A percentile compares a stretch with the other conserved stretches of the same genome.
These are phyloP conservation scores for Microdon myrmicae DNA, from an alignment of 2,888 invertebrate genomes.

Conservation along the genomic window DNA sequence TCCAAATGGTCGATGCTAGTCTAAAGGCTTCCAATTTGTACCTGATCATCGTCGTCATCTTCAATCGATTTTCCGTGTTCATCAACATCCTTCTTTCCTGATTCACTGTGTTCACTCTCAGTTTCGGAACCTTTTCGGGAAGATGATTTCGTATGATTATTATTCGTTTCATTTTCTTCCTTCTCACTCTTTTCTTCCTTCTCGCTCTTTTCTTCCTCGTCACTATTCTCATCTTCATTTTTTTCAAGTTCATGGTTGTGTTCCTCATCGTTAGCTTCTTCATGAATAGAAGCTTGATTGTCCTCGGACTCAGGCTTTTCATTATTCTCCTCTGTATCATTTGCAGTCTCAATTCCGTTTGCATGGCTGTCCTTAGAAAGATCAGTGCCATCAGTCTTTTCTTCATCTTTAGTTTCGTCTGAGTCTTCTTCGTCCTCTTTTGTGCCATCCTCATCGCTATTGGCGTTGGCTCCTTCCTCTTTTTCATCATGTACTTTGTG, in stretches of 20 bases:
- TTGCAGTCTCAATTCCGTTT: slow-evolving; percentile 45
- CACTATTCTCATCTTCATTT: slow-evolving; percentile 41
- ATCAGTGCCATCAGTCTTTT: slow-evolving; percentile 46
- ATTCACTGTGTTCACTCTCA: slow-evolving; percentile 20
- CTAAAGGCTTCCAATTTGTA: slow-evolving; percentile 66
- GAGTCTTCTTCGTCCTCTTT: slow-evolving; percentile 28
- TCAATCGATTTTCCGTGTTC: slow-evolving; percentile 42
- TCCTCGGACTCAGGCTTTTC: slow-evolving; percentile 12
- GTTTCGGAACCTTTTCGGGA: slow-evolving; percentile 12
- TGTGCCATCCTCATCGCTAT: slow-evolving; percentile 9
- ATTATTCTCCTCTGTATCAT: slow-evolving; percentile 14
- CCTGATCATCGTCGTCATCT: slow-evolving; percentile 65
- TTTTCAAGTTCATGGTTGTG: slow-evolving; percentile 43
- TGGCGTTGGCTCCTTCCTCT: slow-evolving; percentile 10
- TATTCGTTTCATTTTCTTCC: slow-evolving; percentile 34
- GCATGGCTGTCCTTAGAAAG: too few species aligned
- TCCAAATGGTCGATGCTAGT: slow-evolving; percentile 29
- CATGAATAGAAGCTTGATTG: slow-evolving; percentile 13
- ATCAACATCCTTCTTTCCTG: slow-evolving; percentile 8
- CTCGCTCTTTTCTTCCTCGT: slow-evolving; percentile 50
- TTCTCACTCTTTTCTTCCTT: slow-evolving; percentile 34
- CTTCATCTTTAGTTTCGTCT: slow-evolving; percentile 48
- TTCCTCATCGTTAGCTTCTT: slow-evolving; percentile 48
- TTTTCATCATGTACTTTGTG: slow-evolving; percentile 49
- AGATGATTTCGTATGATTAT: neutral